Percentiles rank a stretch among this genome's conserved stretches.
Evolutionary conservation across 2,113 vertebrate genomes (phyloP).

Genomic region (Pelusios castaneus): DNA sequence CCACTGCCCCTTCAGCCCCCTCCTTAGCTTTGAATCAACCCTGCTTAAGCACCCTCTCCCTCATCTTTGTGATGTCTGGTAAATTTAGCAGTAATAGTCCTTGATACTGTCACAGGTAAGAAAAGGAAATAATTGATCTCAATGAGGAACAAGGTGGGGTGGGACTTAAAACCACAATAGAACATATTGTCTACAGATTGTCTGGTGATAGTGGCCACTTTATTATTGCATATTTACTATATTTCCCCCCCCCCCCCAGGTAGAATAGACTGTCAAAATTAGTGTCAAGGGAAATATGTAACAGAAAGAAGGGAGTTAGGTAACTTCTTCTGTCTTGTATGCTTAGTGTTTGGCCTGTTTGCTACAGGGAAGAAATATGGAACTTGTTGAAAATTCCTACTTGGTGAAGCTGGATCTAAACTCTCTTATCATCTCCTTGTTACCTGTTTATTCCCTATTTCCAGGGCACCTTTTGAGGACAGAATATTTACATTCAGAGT

Average conservation of each 20-base stretch:
- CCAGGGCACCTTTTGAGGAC: not conserved
- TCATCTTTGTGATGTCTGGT: not conserved
- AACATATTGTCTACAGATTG: not conserved
- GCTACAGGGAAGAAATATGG: slow-evolving; percentile 5
- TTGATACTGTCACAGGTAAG: slow-evolving; percentile 7
- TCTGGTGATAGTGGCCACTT: not conserved
- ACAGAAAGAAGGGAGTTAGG: not conserved
- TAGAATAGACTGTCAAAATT: not conserved
- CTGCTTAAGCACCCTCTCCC: not conserved
- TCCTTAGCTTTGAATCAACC: not conserved
- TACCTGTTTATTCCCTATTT: not conserved
- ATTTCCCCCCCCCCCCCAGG: not conserved
- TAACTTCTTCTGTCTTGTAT: slow-evolving; percentile 31
- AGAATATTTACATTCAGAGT: slow-evolving; percentile 41
- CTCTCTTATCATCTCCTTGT: slow-evolving; percentile 29
- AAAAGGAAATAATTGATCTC: slow-evolving; percentile 16
- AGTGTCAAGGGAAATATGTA: not conserved
- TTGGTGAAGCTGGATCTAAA: slow-evolving; percentile 29
- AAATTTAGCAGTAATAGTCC: slow-evolving; percentile 21
- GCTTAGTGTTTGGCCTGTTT: slow-evolving; percentile 37
- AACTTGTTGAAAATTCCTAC: slow-evolving; percentile 16
- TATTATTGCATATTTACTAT: not conserved
- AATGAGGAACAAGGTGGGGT: not conserved
- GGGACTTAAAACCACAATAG: not conserved
- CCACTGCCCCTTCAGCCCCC: not conserved